These are phyloP conservation scores for Phalanger gymnotis DNA, from an alignment of 2,797 vertebrate species.

Conservation along the genomic window DNA sequence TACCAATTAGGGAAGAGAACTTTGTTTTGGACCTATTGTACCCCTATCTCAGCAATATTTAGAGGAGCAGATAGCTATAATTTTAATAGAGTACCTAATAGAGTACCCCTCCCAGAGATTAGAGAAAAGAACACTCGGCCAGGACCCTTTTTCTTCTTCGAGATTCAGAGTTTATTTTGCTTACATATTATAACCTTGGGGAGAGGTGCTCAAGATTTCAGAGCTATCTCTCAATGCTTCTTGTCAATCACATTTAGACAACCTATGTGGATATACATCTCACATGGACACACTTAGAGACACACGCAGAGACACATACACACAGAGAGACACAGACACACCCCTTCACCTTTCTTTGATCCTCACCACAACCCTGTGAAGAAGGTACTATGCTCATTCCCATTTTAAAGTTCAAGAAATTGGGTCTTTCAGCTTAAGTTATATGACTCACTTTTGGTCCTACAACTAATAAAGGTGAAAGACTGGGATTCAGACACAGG, in stretches of 20 bases:
- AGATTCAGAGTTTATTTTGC: too few relatives aligned
- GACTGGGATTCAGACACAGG: neutral
- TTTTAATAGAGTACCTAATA: neutral
- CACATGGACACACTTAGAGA: neutral
- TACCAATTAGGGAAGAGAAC: neutral
- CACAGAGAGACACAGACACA: slow-evolving; percentile 7
- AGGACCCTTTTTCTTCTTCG: neutral
- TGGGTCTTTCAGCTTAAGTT: neutral
- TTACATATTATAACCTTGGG: too few relatives aligned
- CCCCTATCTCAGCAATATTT: neutral
- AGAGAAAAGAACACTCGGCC: neutral
- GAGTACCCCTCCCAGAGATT: neutral
- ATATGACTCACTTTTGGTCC: neutral
- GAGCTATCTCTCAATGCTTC: neutral
- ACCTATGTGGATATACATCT: neutral
- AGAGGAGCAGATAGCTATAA: neutral
- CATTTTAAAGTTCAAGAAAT: neutral
- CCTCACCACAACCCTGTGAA: neutral
- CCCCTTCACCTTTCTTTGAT: neutral
- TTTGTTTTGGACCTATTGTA: neutral
- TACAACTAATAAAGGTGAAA: slow-evolving; percentile 21
- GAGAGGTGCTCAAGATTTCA: neutral
- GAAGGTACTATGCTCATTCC: neutral
- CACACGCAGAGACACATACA: neutral
- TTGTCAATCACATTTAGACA: neutral